Evolutionary conservation across 2,797 vertebrate species (phyloP).

Genomic region (Pyrocephalus nanus): DNA sequence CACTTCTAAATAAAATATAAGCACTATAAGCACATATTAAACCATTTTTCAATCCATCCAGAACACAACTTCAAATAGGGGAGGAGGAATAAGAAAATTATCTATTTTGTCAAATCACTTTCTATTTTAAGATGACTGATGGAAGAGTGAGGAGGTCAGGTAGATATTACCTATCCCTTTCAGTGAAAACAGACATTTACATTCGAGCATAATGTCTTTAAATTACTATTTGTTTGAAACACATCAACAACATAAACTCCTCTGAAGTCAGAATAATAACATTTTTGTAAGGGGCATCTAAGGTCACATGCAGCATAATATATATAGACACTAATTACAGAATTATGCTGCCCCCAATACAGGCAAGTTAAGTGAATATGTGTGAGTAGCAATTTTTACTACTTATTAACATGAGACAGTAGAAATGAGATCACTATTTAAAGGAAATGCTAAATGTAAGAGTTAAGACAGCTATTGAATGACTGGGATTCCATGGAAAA

Average conservation of each 20-base stretch:
- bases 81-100: not conserved
- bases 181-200: conserved; percentile 7
- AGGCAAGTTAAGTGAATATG: not conserved
- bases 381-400: not conserved
- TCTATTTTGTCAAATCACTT: conserved; percentile 7
- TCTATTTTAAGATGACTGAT: not conserved
- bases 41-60: not conserved
- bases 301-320: conserved; percentile 15
- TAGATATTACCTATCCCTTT: not conserved
- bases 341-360: conserved; percentile 18
- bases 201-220: not conserved
- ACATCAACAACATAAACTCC: conserved; percentile 13
- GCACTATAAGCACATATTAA: not conserved
- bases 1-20: not conserved
- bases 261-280: not conserved
- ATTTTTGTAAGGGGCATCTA: not conserved
- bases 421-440: not conserved
- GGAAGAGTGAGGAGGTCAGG: not conserved
- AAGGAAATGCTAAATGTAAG: not conserved
- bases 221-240: conserved; percentile 44
- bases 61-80: not conserved
- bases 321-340: conserved; percentile 34
- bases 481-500: not conserved
- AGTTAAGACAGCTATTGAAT: not conserved
- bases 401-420: conserved; percentile 1